Evolutionary conservation across 1,140 invertebrate species (phyloP).

Genomic region (Drosophila kanapiae): DNA sequence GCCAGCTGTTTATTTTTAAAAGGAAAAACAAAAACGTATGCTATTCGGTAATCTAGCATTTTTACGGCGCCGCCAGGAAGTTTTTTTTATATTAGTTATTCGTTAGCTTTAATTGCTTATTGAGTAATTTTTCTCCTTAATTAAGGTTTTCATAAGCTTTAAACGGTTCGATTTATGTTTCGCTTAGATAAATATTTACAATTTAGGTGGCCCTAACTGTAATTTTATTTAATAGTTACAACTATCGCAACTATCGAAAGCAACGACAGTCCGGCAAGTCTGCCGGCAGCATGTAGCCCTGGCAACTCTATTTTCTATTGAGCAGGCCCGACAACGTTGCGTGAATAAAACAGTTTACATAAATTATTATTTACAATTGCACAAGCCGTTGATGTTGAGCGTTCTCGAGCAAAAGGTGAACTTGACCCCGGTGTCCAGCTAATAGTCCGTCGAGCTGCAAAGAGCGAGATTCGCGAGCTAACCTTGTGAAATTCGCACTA

Average conservation of each 20-base stretch:
- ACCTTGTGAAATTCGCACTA: constrained; percentile 51
- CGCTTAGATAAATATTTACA: not conserved
- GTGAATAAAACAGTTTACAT: constrained; percentile 79
- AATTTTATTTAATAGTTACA: not conserved
- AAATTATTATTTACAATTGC: constrained; percentile 72
- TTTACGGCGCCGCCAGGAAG: no score
- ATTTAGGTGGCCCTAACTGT: not conserved
- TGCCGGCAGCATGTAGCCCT: constrained; percentile 13
- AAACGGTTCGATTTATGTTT: no score
- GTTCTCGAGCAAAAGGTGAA: constrained; percentile 67
- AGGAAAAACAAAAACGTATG: no score
- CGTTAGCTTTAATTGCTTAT: no score
- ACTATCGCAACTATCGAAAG: constrained; percentile 18
- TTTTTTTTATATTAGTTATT: not conserved
- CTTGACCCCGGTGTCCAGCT: constrained; percentile 26
- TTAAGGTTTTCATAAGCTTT: not conserved
- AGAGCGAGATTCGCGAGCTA: constrained; percentile 43
- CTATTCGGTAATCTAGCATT: no score
- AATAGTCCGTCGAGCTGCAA: constrained; percentile 17
- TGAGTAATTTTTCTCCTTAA: not conserved
- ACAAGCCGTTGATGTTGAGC: constrained; percentile 59
- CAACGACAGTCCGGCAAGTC: constrained; percentile 40
- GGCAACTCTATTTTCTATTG: constrained; percentile 57
- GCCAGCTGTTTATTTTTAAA: no score
- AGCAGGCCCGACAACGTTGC: constrained; percentile 70